These are phyloP conservation scores for Fratercula arctica DNA, from an alignment of 2,797 vertebrate genomes.

Conservation along the genomic window DNA sequence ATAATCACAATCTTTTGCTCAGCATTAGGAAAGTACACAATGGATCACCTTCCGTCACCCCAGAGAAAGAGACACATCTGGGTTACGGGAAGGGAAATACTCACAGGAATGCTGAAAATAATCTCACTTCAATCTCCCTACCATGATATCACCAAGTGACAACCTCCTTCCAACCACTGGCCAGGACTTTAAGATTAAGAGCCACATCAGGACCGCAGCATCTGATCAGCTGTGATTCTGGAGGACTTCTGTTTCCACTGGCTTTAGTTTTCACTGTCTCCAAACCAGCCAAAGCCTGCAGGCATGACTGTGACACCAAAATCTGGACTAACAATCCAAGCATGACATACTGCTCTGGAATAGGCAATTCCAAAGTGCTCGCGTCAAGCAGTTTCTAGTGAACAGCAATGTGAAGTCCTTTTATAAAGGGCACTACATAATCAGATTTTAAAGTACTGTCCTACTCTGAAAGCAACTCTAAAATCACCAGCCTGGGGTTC, in stretches of 20 bases:
- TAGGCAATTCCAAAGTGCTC: neutral
- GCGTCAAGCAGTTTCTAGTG: rapidly evolving
- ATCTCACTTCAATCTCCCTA: neutral
- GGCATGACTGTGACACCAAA: neutral
- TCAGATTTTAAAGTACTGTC: neutral
- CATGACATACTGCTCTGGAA: neutral
- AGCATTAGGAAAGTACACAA: neutral
- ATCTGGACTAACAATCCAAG: neutral
- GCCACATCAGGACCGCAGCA: neutral
- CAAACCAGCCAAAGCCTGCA: neutral
- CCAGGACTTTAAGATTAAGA: neutral
- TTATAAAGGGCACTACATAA: neutral
- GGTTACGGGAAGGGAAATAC: conserved; percentile 7
- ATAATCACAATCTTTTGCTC: neutral
- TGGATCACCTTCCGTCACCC: neutral
- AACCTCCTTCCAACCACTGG: neutral
- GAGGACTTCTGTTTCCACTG: neutral
- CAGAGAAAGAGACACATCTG: neutral
- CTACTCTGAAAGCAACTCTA: neutral
- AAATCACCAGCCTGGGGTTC: neutral
- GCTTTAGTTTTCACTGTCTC: neutral
- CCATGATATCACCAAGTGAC: neutral
- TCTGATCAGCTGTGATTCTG: neutral
- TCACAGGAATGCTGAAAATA: neutral
- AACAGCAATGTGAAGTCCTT: neutral